Conservation (phyloP, 2,797 vertebrate species). For the Orestias chungarensis region DNA sequence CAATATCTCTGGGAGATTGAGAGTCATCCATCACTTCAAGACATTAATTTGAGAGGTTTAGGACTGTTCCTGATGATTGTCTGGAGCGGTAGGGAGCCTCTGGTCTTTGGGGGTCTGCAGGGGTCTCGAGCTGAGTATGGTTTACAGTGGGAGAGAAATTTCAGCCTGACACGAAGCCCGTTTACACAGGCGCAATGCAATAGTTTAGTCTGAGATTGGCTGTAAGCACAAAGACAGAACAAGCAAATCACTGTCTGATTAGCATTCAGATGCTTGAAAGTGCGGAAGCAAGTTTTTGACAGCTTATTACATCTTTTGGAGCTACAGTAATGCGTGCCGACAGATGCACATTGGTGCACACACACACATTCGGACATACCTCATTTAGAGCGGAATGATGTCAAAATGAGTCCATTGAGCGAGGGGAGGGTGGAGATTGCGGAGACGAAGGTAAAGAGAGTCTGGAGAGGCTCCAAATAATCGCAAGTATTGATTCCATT, state of each 20-base stretch:
- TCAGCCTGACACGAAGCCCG: conserved; percentile 39
- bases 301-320: conserved; percentile 41
- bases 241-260: conserved; percentile 43
- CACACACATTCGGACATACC: conserved; percentile 31
- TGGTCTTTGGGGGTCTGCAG: conserved; percentile 47
- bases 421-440: conserved; percentile 62
- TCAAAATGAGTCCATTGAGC: conserved; percentile 61
- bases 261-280: conserved; percentile 50
- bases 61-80: conserved; percentile 75
- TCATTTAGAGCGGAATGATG: conserved; percentile 66
- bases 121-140: conserved; percentile 31
- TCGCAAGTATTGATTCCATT: conserved; percentile 77
- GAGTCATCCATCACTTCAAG: conserved; percentile 79
- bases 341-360: conserved; percentile 11
- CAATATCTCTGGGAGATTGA: conserved; percentile 79
- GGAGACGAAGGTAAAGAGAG: conserved; percentile 69
- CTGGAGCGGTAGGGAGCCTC: conserved; percentile 48
- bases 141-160: conserved; percentile 38
- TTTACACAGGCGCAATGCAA: conserved; percentile 39
- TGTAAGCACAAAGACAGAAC: conserved; percentile 32
- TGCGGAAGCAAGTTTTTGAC: conserved; percentile 38
- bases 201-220: conserved; percentile 38
- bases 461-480: conserved; percentile 72
- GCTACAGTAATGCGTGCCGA: conserved; percentile 22
- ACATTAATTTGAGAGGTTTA: conserved; percentile 83